Evolutionary conservation across 2,888 invertebrate species (phyloP).

Genomic region (Drosophila peninsularis): DNA sequence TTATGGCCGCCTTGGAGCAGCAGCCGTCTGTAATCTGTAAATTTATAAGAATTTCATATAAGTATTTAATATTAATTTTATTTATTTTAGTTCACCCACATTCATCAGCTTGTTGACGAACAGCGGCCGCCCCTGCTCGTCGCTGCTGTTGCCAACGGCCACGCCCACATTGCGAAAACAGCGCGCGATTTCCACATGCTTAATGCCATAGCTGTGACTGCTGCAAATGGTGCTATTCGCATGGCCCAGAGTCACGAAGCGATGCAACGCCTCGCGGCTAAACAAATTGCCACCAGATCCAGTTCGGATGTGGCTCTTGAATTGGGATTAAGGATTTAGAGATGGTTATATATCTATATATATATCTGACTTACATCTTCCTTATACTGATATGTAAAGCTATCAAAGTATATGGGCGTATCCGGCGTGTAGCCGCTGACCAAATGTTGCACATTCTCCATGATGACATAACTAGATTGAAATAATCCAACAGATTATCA

Average conservation of each 20-base stretch:
- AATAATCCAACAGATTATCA: background rate
- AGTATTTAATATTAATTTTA: background rate
- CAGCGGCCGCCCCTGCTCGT: constrained; percentile 92
- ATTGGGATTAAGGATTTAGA: background rate
- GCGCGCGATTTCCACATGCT: constrained; percentile 86
- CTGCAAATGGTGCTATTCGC: constrained; percentile 86
- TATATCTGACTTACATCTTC: constrained; percentile 77
- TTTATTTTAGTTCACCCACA: constrained; percentile 25
- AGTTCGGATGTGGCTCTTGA: constrained; percentile 91
- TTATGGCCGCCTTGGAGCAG: constrained; percentile 96
- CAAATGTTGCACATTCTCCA: constrained; percentile 96
- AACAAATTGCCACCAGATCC: constrained; percentile 97
- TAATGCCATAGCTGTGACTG: constrained; percentile 85
- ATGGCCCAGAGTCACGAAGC: constrained; percentile 90
- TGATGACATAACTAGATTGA: constrained; percentile 91
- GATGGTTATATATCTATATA: too few relatives aligned
- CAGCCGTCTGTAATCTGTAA: constrained; percentile 91
- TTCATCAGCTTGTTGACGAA: constrained; percentile 91
- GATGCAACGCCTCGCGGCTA: constrained; percentile 91
- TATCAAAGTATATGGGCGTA: constrained; percentile 94
- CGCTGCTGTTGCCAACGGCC: constrained; percentile 94
- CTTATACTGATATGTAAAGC: constrained; percentile 88
- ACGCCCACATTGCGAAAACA: constrained; percentile 94
- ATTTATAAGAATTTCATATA: background rate
- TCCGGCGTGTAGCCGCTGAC: constrained; percentile 88